Percentiles rank a stretch among this genome's conserved stretches.
phyloP scores from a whole-genome alignment of 1,140 invertebrate genomes.

The Drosophila ironensis region DNA sequence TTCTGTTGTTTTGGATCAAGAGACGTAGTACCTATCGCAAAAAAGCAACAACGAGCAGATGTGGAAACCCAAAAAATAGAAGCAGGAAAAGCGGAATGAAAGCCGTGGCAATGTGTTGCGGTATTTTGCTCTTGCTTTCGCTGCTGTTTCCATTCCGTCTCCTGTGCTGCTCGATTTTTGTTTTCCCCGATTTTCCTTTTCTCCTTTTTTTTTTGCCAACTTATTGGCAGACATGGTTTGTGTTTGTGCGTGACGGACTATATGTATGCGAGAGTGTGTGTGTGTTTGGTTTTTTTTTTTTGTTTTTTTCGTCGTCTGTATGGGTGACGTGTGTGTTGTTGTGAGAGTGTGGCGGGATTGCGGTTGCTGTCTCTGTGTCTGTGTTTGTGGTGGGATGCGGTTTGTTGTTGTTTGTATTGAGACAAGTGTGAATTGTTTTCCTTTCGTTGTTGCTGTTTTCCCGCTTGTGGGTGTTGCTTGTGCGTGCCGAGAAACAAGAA shows the following conservation, averaged over 20 bases:
- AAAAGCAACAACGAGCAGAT: background rate
- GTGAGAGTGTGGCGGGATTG: slow-evolving; percentile 52
- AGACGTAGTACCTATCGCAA: no score
- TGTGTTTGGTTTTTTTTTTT: no score
- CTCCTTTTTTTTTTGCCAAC: slow-evolving; percentile 58
- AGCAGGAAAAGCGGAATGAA: slow-evolving; percentile 39
- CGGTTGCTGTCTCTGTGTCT: slow-evolving; percentile 65
- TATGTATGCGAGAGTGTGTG: slow-evolving; percentile 40
- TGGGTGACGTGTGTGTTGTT: slow-evolving; percentile 18
- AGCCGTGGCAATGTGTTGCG: slow-evolving; percentile 73
- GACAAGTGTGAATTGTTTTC: slow-evolving; percentile 80
- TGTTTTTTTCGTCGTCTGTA: slow-evolving; percentile 29
- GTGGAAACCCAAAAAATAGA: slow-evolving; percentile 3
- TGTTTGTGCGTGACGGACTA: slow-evolving; percentile 61
- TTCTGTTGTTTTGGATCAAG: no score
- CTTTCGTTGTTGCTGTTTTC: slow-evolving; percentile 42
- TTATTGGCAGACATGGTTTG: slow-evolving; percentile 73
- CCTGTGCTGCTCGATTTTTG: slow-evolving; percentile 28
- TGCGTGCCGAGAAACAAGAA: slow-evolving; percentile 48
- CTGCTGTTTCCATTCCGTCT: slow-evolving; percentile 44
- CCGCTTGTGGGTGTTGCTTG: slow-evolving; percentile 47
- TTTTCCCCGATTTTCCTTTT: slow-evolving; percentile 22
- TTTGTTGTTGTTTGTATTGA: slow-evolving; percentile 79
- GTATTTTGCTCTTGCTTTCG: slow-evolving; percentile 66
- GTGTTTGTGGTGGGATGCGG: slow-evolving; percentile 69